Conservation (phyloP, 1,140 invertebrate species). For the Conus ventricosus region DNA sequence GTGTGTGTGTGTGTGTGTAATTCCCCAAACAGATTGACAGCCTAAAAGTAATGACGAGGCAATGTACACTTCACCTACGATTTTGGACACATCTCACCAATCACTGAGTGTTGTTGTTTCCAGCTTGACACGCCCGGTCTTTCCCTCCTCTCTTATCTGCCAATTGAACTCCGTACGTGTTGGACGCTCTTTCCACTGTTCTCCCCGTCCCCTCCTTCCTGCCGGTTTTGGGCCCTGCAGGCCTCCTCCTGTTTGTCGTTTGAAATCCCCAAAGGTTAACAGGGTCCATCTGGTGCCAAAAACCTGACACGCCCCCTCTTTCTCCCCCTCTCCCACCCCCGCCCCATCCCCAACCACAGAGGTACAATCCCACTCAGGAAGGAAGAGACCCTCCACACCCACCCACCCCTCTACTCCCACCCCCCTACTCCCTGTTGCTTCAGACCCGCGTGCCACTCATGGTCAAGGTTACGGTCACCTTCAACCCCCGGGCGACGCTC, state of each 20-base stretch:
- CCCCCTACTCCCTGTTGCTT: background rate
- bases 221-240: background rate
- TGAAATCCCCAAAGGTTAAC: background rate
- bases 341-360: background rate
- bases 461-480: constrained; percentile 6
- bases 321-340: background rate
- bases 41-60: too few species aligned
- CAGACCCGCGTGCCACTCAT: background rate
- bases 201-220: too few species aligned
- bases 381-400: background rate
- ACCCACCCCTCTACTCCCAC: background rate
- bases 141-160: too few species aligned
- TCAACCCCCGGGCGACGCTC: background rate
- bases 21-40: too few species aligned
- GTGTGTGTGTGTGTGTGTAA: too few species aligned
- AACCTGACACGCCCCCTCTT: background rate
- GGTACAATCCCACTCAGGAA: background rate
- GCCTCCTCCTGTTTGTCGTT: constrained; percentile 5
- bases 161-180: too few species aligned
- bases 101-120: too few species aligned
- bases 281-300: background rate
- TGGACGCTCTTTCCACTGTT: too few species aligned
- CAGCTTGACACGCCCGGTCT: too few species aligned
- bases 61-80: too few species aligned
- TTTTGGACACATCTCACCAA: too few species aligned